These are phyloP conservation scores for Drosophila watanabei DNA, from an alignment of 1,140 invertebrate species.

Conservation along the genomic window DNA sequence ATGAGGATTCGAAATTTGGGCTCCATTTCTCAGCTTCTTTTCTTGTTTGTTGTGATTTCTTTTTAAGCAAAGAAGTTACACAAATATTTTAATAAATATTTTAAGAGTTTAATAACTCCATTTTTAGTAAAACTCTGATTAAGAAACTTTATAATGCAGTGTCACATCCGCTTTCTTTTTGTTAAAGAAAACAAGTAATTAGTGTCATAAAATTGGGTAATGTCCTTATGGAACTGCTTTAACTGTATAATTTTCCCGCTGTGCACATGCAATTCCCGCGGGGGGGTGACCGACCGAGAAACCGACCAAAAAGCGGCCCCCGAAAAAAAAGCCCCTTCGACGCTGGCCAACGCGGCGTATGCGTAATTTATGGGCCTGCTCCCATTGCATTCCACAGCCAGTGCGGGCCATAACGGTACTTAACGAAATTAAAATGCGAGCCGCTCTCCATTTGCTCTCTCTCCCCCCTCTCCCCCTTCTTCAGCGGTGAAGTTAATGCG, in stretches of 20 bases:
- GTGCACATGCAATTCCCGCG: conserved; percentile 24
- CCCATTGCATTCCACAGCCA: conserved; percentile 35
- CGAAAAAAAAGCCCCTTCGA: background rate
- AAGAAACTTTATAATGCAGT: background rate
- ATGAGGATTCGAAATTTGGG: too few species aligned
- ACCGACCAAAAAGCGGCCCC: background rate
- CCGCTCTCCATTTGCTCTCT: background rate
- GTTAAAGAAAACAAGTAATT: background rate
- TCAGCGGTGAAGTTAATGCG: conserved; percentile 41
- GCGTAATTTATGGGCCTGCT: conserved; percentile 51
- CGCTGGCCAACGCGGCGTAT: conserved; percentile 35
- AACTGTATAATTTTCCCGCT: background rate
- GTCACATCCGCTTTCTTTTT: background rate
- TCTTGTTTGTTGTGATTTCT: background rate
- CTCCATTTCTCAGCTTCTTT: too few species aligned
- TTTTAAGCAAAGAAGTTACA: background rate
- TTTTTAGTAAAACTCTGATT: too few species aligned
- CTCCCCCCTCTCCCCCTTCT: background rate
- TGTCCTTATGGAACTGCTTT: background rate
- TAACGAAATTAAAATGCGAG: conserved; percentile 66
- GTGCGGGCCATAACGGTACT: conserved; percentile 38
- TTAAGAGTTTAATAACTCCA: background rate
- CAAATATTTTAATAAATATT: background rate
- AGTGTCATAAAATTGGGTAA: background rate
- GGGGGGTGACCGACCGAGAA: background rate